Conservation (phyloP, 2,797 vertebrate genomes). For the Staurois parvus region DNA sequence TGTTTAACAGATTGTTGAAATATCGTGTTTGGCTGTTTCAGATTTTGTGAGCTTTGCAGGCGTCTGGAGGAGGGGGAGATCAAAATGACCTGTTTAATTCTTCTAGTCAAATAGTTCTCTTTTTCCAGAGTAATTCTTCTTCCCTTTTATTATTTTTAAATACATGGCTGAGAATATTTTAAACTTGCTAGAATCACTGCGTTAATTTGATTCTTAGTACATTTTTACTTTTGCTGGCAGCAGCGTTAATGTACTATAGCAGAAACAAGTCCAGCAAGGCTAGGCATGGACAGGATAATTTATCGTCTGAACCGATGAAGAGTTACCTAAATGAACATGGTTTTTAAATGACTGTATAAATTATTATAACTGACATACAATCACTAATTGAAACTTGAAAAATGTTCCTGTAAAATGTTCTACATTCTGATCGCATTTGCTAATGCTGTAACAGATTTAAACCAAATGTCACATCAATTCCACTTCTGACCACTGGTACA, state of each 20-base stretch:
- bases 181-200: background rate
- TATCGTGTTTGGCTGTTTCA: slow-evolving; percentile 61
- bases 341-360: too few relatives aligned
- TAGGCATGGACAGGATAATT: too few relatives aligned
- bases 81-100: slow-evolving; percentile 4
- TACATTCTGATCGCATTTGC: too few relatives aligned
- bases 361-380: too few relatives aligned
- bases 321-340: too few relatives aligned
- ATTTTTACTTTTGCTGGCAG: background rate
- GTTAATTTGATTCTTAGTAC: background rate
- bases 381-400: too few relatives aligned
- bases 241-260: background rate
- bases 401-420: too few relatives aligned
- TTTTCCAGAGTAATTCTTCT: background rate
- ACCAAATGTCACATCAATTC: too few relatives aligned
- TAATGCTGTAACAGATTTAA: too few relatives aligned
- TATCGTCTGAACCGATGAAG: too few relatives aligned
- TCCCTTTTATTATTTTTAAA: background rate
- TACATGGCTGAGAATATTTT: background rate
- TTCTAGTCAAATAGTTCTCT: slow-evolving; percentile 9
- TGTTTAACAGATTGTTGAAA: slow-evolving; percentile 63
- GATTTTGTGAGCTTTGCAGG: slow-evolving; percentile 60
- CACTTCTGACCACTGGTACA: too few relatives aligned
- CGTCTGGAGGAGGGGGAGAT: slow-evolving; percentile 18
- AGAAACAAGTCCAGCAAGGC: too few relatives aligned